Evolutionary conservation across 2,888 invertebrate genomes (phyloP).

Genomic region (Tyria jacobaeae): DNA sequence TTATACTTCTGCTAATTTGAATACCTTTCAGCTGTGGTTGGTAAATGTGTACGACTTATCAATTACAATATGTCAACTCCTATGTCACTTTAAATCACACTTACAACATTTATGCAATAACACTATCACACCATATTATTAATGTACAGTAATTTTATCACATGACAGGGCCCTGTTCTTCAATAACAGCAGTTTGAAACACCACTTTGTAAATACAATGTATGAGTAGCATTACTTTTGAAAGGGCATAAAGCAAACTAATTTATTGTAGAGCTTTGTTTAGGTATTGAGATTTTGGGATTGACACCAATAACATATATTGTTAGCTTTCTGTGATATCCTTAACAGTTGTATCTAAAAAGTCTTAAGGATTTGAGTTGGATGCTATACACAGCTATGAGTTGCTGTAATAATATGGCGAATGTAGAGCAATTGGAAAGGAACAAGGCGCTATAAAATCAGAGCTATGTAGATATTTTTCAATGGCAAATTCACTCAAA

Average conservation of each 20-base stretch:
- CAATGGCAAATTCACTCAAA: neutral
- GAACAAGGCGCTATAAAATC: neutral
- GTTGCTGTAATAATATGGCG: no score
- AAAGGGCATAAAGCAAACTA: neutral
- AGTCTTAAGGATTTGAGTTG: no score
- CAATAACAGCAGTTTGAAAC: neutral
- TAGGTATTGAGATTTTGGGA: neutral
- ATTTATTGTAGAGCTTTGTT: neutral
- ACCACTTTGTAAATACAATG: neutral
- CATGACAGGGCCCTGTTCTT: conserved; percentile 1
- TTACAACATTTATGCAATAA: conserved; percentile 9
- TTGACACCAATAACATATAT: neutral
- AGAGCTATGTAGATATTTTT: neutral
- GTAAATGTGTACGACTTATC: neutral
- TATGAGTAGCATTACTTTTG: neutral
- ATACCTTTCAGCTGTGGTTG: conserved; percentile 3
- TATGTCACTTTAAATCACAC: conserved; percentile 7
- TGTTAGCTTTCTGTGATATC: neutral
- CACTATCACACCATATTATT: conserved; percentile 4
- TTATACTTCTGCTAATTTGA: neutral
- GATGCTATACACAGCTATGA: no score
- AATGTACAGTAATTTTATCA: conserved; percentile 2
- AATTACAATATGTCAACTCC: conserved; percentile 7
- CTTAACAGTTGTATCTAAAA: no score
- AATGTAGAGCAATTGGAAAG: neutral